Base-by-base conservation (phyloP, 2,113 vertebrate species). In the Coryphaenoides rupestris region DNA sequence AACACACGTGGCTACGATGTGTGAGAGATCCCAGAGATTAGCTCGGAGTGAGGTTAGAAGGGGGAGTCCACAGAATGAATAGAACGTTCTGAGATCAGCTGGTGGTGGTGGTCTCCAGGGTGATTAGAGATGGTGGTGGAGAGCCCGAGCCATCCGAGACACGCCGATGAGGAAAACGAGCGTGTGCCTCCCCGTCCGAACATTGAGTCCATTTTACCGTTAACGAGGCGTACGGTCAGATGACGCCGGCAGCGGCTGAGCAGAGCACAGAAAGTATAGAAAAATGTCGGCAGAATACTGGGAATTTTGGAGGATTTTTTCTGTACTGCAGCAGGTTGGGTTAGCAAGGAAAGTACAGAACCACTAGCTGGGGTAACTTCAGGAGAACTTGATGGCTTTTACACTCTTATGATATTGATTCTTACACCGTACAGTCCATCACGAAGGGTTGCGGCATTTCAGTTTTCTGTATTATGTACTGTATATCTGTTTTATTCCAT, bases 221-320 rank as follows among this genome's bases (percentile, higher is more conserved):
- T 75, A 84, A 85, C 62, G 54, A 45, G 57, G 73, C 81, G 24
- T 83, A 55, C 28, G 83, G 83, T 89, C 86, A 87, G 78, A 87
- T 87, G 85, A 77, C 73, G 15, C 21, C 14, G 55, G 5, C 24
- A 54, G 69, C 45, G 58, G 60, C 49, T 65, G 26, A 67, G 19
- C 14, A 21, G 0, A 4, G 26, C 21, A 23, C 12, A 13, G 55
- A 6, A 22, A 10, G 28, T 33, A 5, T 1, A 10, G 28, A 33
- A 33, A 33, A 33, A n/a, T n/a, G n/a, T n/a, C n/a, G n/a, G n/a
- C n/a, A n/a, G n/a, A n/a, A n/a, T n/a, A n/a, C n/a, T n/a, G n/a
- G n/a, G n/a, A n/a, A n/a, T n/a, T n/a, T 33, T 10, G 5, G 28
- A 1, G 28, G 28, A 10, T 10, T 40, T 40, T 40, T 10, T 5